phyloP scores from a whole-genome alignment of 2,888 invertebrate genomes.

The Diadegma fenestrale region DNA sequence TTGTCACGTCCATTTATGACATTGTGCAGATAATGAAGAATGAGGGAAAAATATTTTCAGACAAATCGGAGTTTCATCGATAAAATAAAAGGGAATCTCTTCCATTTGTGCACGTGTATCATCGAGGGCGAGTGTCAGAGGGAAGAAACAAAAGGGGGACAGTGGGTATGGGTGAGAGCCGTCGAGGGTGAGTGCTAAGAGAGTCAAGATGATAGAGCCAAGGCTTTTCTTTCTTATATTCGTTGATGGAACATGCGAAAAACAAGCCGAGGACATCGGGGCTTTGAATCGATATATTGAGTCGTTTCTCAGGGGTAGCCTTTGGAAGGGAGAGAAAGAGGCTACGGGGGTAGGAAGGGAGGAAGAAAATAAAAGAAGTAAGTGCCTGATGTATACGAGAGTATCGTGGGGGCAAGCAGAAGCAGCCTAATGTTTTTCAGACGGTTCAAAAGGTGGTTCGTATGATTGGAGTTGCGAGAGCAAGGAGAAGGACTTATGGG shows the following conservation, averaged over 20 bases:
- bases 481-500: background rate
- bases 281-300: constrained; percentile 67
- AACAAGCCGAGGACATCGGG: constrained; percentile 64
- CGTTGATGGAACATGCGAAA: constrained; percentile 55
- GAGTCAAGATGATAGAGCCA: constrained; percentile 61
- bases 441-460: constrained; percentile 40
- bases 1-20: too few relatives aligned
- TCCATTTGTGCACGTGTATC: constrained; percentile 7
- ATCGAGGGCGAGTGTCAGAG: constrained; percentile 28
- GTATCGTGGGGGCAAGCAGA: constrained; percentile 19
- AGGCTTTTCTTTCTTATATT: constrained; percentile 58
- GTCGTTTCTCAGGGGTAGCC: constrained; percentile 18
- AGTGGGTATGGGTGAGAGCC: constrained; percentile 43
- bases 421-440: constrained; percentile 59
- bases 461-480: constrained; percentile 4
- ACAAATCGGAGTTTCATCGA: constrained; percentile 24
- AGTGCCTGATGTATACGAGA: constrained; percentile 6
- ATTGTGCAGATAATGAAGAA: background rate
- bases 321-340: background rate
- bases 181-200: constrained; percentile 30
- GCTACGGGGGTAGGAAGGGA: constrained; percentile 1
- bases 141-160: constrained; percentile 28
- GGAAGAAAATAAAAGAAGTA: constrained; percentile 30
- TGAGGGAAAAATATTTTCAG: background rate
- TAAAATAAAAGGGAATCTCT: constrained; percentile 11